Base-by-base conservation (phyloP, 2,113 vertebrate genomes). In the Stigmatopora nigra region DNA sequence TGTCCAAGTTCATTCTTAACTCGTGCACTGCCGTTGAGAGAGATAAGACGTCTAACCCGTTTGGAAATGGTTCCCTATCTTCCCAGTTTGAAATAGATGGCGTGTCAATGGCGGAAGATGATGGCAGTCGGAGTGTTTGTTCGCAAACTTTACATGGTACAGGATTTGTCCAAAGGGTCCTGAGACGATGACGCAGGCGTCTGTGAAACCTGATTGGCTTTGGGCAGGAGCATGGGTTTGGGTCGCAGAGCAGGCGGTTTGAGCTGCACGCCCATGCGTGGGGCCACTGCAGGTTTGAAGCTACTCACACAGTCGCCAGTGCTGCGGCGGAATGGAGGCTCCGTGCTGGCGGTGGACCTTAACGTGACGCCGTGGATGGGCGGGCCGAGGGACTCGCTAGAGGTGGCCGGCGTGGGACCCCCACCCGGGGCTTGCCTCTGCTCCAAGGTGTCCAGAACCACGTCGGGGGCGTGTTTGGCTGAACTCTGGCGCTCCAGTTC, bases 401-500 rank as follows among this genome's bases (percentile, higher is more conserved):
- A 93, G 44, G 88, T 88, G 72, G 91, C 90, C 0, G 92, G 89
- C 0, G 91, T 89, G 53, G 93, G 90, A 81, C 91, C 41, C 61
- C 78, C 82, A 52, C 83, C 68, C 0, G 79, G 67, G 12, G 77
- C 82, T 75, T 86, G 86, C 57, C 88, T 73, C 79, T 96, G 95
- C 79, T 99, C 97, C 85, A 99, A 81, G 61, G 97, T 97, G 84
- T 99, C 97, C 90, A 99, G 84, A 82, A 99, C 97, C 7, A 99
- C 95, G 1, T 99, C 97, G 0, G 97, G 97, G 25, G 97, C 92
- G 0, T 97, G 96, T 75, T 97, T 98, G 0, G 93, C 94, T 0
- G 97, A 94, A 76, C 95, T 99, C 88, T 99, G 97, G 51, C 94
- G 88, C 84, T 99, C 96, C 76, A 99, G 90, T 85, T 99, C 96